Evolutionary conservation across 2,888 invertebrate species (phyloP).

Genomic region (Chaetoderma sp.): DNA sequence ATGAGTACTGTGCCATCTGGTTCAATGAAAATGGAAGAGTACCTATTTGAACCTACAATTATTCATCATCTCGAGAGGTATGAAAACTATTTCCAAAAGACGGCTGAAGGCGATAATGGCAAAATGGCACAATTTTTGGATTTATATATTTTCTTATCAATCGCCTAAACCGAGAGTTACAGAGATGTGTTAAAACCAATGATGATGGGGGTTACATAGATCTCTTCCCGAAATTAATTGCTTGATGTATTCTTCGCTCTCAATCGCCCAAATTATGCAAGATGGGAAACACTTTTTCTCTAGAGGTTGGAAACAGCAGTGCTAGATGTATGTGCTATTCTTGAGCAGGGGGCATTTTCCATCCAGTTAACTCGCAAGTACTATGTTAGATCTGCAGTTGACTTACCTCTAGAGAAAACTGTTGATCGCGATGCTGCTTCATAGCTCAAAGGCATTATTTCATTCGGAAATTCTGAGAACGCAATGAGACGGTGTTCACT

Average conservation of each 20-base stretch:
- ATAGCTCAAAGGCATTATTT: conserved; percentile 15
- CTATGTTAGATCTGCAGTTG: conserved; percentile 23
- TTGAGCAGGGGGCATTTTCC: conserved; percentile 30
- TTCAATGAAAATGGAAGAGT: not conserved
- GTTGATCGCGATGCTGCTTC: conserved; percentile 26
- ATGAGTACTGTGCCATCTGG: not conserved
- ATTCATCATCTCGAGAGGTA: conserved; percentile 2
- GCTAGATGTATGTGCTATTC: not conserved
- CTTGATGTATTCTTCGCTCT: conserved; percentile 17
- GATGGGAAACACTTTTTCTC: conserved; percentile 30
- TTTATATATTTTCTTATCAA: conserved; percentile 18
- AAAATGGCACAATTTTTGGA: conserved; percentile 10
- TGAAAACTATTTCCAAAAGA: not conserved
- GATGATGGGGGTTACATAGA: conserved; percentile 14
- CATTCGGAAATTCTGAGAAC: conserved; percentile 21
- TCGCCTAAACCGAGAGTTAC: conserved; percentile 8
- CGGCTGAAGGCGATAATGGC: not conserved
- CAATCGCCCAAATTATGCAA: conserved; percentile 30
- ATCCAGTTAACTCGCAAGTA: conserved; percentile 23
- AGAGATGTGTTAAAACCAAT: conserved; percentile 19
- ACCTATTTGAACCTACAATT: not conserved
- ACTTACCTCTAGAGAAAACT: conserved; percentile 24
- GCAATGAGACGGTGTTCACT: conserved; percentile 21
- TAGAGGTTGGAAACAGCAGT: conserved; percentile 8
- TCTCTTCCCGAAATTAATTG: conserved; percentile 10